These are phyloP conservation scores for Plebejus anna DNA, from an alignment of 2,888 invertebrate genomes.

Conservation along the genomic window DNA sequence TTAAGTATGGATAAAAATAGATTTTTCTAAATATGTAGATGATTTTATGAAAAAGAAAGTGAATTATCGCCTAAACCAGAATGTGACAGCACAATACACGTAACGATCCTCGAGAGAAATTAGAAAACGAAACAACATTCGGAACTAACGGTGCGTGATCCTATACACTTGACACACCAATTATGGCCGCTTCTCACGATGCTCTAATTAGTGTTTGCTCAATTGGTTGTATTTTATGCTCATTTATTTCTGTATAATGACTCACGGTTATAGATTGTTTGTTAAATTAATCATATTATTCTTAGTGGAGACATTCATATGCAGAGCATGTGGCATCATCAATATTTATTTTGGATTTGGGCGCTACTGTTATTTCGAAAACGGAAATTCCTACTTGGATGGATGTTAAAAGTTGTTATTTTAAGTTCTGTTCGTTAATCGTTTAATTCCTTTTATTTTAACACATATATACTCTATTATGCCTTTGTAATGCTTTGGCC, in stretches of 20 bases:
- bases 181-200: constrained; percentile 28
- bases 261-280: background rate
- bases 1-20: no score
- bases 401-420: background rate
- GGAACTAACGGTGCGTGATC: constrained; percentile 42
- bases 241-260: constrained; percentile 10
- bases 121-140: constrained; percentile 35
- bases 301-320: background rate
- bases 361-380: background rate
- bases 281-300: constrained; percentile 19
- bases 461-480: no score
- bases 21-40: background rate
- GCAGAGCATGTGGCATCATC: constrained; percentile 7
- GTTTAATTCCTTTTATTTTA: background rate
- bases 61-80: background rate
- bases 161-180: constrained; percentile 42
- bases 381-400: background rate
- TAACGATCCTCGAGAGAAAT: constrained; percentile 23
- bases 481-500: no score
- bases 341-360: constrained; percentile 11
- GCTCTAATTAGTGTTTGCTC: constrained; percentile 20
- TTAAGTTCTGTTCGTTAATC: background rate
- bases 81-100: background rate
- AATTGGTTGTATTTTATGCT: constrained; percentile 5
- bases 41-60: background rate